These are phyloP conservation scores for Asteroscopus sphinx DNA, from an alignment of 2,888 invertebrate species.

Conservation along the genomic window DNA sequence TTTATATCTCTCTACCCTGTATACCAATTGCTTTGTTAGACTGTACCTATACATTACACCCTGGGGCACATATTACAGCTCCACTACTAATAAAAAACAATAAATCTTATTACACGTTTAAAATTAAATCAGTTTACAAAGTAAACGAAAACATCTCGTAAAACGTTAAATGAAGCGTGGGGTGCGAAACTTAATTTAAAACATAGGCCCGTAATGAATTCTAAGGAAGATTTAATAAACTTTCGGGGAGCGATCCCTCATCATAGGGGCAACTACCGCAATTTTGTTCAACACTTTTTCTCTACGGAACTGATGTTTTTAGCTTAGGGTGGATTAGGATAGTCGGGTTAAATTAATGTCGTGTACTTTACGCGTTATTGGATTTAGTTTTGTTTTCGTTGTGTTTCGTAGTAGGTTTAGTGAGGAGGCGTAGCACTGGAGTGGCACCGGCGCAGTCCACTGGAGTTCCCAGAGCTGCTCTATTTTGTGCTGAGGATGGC, in stretches of 20 bases:
- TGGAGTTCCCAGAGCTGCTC: too few relatives aligned
- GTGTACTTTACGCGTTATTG: constrained; percentile 1
- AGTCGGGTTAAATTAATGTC: constrained; percentile 39
- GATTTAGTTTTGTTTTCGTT: constrained; percentile 17
- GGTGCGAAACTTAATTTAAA: constrained; percentile 82
- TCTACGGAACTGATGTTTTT: constrained; percentile 56
- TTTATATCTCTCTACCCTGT: too few relatives aligned
- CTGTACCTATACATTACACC: background rate
- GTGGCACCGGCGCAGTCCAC: too few relatives aligned
- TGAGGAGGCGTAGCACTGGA: too few relatives aligned
- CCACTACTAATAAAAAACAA: constrained; percentile 57
- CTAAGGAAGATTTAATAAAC: constrained; percentile 81
- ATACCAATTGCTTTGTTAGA: too few relatives aligned
- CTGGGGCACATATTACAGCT: background rate
- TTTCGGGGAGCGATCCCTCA: constrained; percentile 63
- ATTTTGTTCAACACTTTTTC: constrained; percentile 68
- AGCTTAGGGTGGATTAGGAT: constrained; percentile 46
- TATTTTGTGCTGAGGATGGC: too few relatives aligned
- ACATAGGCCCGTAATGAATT: constrained; percentile 78
- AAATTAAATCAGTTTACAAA: constrained; percentile 72
- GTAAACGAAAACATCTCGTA: constrained; percentile 69
- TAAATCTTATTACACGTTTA: constrained; percentile 70
- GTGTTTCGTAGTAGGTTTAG: too few relatives aligned
- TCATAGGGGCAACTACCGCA: constrained; percentile 67
- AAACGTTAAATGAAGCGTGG: constrained; percentile 71